Evolutionary conservation across 1,140 invertebrate species (phyloP).

Genomic region (Cylas formicarius): DNA sequence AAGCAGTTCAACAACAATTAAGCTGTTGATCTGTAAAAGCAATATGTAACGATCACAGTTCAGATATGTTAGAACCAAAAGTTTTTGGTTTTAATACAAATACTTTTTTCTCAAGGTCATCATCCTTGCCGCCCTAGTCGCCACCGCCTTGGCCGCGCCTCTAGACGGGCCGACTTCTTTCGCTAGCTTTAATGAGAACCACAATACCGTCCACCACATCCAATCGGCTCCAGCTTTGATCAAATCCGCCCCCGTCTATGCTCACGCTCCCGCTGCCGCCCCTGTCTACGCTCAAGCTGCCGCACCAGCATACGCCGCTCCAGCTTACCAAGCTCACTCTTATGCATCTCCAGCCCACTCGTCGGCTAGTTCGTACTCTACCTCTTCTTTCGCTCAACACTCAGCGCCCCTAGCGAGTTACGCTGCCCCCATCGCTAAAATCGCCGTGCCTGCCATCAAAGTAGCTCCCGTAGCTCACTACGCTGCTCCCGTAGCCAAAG

Average conservation of each 20-base stretch:
- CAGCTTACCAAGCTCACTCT: constrained; percentile 30
- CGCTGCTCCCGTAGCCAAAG: constrained; percentile 35
- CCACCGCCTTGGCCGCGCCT: constrained; percentile 41
- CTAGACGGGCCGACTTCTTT: constrained; percentile 11
- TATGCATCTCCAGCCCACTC: constrained; percentile 3
- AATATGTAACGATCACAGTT: not conserved
- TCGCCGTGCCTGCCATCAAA: constrained; percentile 35
- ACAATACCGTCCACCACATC: constrained; percentile 3
- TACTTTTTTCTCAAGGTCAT: constrained; percentile 41
- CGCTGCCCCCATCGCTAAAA: constrained; percentile 35
- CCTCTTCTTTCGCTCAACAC: not conserved
- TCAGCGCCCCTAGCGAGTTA: constrained; percentile 7
- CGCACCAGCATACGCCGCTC: constrained; percentile 13
- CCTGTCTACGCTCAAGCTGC: constrained; percentile 6
- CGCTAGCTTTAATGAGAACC: not conserved
- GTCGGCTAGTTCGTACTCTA: constrained; percentile 5
- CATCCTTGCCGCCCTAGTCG: constrained; percentile 41
- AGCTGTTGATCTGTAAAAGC: constrained; percentile 5
- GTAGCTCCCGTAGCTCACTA: constrained; percentile 21
- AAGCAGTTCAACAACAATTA: too few species aligned
- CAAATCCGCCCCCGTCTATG: constrained; percentile 9
- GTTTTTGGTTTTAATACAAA: constrained; percentile 8
- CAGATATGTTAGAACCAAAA: constrained; percentile 7
- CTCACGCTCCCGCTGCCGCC: not conserved
- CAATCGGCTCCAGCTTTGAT: constrained; percentile 4